These are phyloP conservation scores for Dipodomys ordii DNA, from an alignment of 2,113 vertebrate genomes.

Conservation along the genomic window DNA sequence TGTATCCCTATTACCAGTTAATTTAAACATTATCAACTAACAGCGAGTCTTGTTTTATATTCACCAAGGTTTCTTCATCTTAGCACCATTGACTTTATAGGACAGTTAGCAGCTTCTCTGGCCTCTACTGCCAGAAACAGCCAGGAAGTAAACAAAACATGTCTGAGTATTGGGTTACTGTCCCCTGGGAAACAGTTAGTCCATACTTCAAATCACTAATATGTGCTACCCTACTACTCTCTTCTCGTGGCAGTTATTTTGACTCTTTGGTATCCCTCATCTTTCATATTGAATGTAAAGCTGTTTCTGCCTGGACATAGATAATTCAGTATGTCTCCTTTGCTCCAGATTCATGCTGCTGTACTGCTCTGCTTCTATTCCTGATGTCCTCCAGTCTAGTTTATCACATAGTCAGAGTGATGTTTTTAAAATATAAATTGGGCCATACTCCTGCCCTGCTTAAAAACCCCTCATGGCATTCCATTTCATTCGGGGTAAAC, in stretches of 20 bases:
- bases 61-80: not conserved
- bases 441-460: not conserved
- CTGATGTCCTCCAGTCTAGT: not conserved
- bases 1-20: not conserved
- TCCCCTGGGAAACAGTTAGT: not conserved
- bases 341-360: not conserved
- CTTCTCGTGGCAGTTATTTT: not conserved
- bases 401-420: not conserved
- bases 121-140: not conserved
- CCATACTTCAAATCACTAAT: not conserved
- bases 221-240: not conserved
- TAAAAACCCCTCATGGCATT: not conserved
- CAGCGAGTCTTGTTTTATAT: not conserved
- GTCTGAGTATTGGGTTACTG: not conserved
- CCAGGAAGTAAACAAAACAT: not conserved
- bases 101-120: not conserved
- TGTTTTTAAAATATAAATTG: constrained; percentile 2
- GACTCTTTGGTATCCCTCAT: not conserved
- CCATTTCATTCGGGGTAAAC: not conserved
- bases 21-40: not conserved
- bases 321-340: not conserved
- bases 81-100: not conserved
- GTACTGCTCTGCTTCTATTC: not conserved
- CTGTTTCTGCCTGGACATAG: not conserved
- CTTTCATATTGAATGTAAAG: not conserved